Evolutionary conservation across 2,797 vertebrate species (phyloP).

Genomic region (Clarias laeviceps): DNA sequence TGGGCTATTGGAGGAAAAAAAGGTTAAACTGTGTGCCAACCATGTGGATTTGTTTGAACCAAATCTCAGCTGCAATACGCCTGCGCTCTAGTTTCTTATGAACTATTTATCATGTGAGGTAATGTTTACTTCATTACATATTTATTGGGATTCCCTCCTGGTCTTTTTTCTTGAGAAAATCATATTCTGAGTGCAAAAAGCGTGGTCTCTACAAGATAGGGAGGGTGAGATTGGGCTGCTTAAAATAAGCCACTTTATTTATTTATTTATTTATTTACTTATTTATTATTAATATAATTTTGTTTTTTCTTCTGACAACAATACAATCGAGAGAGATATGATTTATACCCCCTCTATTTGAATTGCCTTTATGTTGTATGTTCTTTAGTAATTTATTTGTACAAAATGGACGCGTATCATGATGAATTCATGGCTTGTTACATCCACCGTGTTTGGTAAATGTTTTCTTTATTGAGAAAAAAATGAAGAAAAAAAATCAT

Average conservation of each 20-base stretch:
- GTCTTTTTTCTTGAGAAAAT: constrained; percentile 75
- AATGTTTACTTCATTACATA: constrained; percentile 97
- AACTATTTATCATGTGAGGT: constrained; percentile 91
- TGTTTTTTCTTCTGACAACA: constrained; percentile 62
- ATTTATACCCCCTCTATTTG: constrained; percentile 69
- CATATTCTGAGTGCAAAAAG: constrained; percentile 56
- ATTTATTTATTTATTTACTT: constrained; percentile 26
- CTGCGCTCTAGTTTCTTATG: constrained; percentile 78
- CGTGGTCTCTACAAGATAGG: not conserved
- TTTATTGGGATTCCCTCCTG: constrained; percentile 92
- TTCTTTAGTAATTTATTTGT: constrained; percentile 81
- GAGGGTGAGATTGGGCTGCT: constrained; percentile 59
- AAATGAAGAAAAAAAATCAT: constrained; percentile 74
- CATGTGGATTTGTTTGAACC: constrained; percentile 56
- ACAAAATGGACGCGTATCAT: constrained; percentile 80
- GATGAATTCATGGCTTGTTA: constrained; percentile 86
- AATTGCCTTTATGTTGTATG: constrained; percentile 80
- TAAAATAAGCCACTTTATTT: constrained; percentile 63
- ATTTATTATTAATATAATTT: constrained; percentile 25
- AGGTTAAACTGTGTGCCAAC: constrained; percentile 60
- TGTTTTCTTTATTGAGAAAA: constrained; percentile 74
- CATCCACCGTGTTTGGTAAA: constrained; percentile 86
- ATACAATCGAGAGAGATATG: constrained; percentile 78
- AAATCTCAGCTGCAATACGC: constrained; percentile 61
- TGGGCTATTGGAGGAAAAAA: constrained; percentile 50